phyloP scores from a whole-genome alignment of 2,888 invertebrate genomes.

The Pheosia gnoma region DNA sequence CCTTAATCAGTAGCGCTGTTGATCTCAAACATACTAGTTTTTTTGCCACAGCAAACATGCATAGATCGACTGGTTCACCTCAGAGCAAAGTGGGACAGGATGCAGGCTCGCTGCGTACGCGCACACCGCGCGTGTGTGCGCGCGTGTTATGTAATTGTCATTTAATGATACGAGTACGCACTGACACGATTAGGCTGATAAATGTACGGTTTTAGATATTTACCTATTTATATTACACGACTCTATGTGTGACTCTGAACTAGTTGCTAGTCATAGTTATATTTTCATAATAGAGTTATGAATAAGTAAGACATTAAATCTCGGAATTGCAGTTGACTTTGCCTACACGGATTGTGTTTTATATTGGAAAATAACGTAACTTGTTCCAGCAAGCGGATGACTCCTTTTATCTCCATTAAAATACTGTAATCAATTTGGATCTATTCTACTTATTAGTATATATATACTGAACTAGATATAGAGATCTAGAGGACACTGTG shows the following conservation, averaged over 20 bases:
- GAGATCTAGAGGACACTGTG: constrained; percentile 1
- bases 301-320: background rate
- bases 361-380: background rate
- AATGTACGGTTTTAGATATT: constrained; percentile 5
- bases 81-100: constrained; percentile 72
- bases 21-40: constrained; percentile 32
- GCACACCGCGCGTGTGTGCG: constrained; percentile 30
- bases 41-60: constrained; percentile 36
- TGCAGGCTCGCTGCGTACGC: constrained; percentile 55
- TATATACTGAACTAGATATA: background rate
- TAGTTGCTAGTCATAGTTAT: background rate
- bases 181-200: constrained; percentile 27
- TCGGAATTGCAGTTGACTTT: background rate
- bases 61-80: constrained; percentile 67
- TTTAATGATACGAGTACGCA: constrained; percentile 34
- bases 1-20: constrained; percentile 20
- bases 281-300: background rate
- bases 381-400: background rate
- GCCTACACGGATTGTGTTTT: background rate
- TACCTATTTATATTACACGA: background rate
- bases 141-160: constrained; percentile 51
- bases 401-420: background rate
- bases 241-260: background rate
- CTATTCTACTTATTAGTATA: background rate
- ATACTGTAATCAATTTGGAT: background rate